Percentiles rank a stretch among this genome's conserved stretches.
phyloP scores from a whole-genome alignment of 2,888 invertebrate genomes.

The Cheilosia vernalis region DNA sequence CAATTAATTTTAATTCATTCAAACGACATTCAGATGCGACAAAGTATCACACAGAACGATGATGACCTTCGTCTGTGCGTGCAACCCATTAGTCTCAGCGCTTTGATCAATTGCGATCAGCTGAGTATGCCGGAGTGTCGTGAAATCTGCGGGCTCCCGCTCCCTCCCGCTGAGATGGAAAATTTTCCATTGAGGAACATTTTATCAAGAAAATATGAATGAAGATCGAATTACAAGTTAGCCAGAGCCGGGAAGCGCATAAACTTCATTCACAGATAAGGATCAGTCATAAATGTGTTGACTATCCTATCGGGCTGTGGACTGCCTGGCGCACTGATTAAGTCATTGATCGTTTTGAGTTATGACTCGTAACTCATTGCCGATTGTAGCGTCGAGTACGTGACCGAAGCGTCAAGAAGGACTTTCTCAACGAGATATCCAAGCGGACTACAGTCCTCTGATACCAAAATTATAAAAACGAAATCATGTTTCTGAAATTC shows the following conservation, averaged over 20 bases:
- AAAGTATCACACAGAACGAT: neutral
- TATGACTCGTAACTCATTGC: slow-evolving; percentile 17
- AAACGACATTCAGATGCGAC: slow-evolving; percentile 51
- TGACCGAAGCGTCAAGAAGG: slow-evolving; percentile 29
- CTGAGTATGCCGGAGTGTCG: slow-evolving; percentile 15
- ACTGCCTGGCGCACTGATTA: slow-evolving; percentile 30
- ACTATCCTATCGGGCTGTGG: slow-evolving; percentile 1
- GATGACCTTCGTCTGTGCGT: slow-evolving; percentile 51
- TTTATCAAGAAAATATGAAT: neutral
- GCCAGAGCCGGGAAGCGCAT: neutral
- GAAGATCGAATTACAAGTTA: slow-evolving; percentile 40
- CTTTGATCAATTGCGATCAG: slow-evolving; percentile 65
- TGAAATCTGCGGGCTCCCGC: slow-evolving; percentile 22
- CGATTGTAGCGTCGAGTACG: neutral
- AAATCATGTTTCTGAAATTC: slow-evolving; percentile 24
- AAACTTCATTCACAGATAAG: slow-evolving; percentile 34
- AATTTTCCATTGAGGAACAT: slow-evolving; percentile 28
- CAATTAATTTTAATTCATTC: slow-evolving; percentile 74
- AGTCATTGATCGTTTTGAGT: slow-evolving; percentile 48
- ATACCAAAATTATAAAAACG: slow-evolving; percentile 30
- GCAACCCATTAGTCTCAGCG: slow-evolving; percentile 42
- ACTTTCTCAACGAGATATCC: slow-evolving; percentile 53
- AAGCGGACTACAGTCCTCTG: slow-evolving; percentile 16
- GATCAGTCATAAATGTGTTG: slow-evolving; percentile 40
- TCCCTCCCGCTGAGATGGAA: slow-evolving; percentile 5